phyloP scores from a whole-genome alignment of 2,888 invertebrate genomes.

The Melieria crassipennis region DNA sequence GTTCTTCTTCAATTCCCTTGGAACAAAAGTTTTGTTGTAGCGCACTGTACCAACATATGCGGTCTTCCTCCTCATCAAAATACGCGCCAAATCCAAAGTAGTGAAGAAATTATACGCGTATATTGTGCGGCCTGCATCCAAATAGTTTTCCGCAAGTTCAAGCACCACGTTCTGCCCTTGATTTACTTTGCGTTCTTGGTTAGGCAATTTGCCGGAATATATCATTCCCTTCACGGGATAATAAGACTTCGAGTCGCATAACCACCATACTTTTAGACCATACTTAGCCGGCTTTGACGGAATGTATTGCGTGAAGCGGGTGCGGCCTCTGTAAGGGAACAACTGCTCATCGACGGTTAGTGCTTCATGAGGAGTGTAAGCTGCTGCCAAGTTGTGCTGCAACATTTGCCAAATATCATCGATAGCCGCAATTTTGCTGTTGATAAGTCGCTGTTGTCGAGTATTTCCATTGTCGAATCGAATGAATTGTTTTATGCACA shows the following conservation, averaged over 20 bases:
- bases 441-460: no score
- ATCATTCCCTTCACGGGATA: constrained; percentile 34
- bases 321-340: no score
- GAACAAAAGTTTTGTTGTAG: constrained; percentile 26
- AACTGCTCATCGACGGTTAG: no score
- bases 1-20: constrained; percentile 27
- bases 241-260: constrained; percentile 28
- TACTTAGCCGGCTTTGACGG: not conserved
- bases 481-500: constrained; percentile 9
- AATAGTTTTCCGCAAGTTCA: not conserved
- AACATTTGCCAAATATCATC: no score
- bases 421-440: no score
- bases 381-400: no score
- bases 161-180: constrained; percentile 34
- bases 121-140: no score
- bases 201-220: constrained; percentile 35
- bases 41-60: constrained; percentile 18
- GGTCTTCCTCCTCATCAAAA: constrained; percentile 17
- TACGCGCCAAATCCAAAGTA: not conserved
- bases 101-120: no score
- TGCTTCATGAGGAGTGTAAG: no score
- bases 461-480: no score
- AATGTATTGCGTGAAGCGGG: no score
- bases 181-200: constrained; percentile 31
- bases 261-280: constrained; percentile 32